Evolutionary conservation across 2,113 vertebrate genomes (phyloP).

Genomic region (Istiophorus platypterus): DNA sequence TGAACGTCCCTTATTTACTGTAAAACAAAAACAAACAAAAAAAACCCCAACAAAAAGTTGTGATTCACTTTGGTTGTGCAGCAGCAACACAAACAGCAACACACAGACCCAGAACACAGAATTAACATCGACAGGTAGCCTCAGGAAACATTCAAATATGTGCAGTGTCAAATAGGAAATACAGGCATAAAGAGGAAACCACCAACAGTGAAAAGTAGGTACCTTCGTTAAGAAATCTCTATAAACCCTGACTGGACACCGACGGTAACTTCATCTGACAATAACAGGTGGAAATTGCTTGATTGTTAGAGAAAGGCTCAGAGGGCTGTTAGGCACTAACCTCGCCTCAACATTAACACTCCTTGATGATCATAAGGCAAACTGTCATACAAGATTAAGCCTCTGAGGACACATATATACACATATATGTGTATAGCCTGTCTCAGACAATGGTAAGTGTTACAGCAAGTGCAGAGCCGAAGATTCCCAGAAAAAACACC

Average conservation of each 20-base stretch:
- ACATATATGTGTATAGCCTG: conserved; percentile 11
- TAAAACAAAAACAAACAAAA: not conserved
- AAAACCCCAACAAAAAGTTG: conserved; percentile 1
- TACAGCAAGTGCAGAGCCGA: conserved; percentile 34
- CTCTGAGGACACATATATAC: conserved; percentile 24
- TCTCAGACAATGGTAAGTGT: conserved; percentile 22
- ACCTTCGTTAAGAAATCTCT: conserved; percentile 11
- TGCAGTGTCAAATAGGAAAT: conserved; percentile 7
- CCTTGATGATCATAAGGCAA: conserved; percentile 51
- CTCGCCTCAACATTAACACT: conserved; percentile 21
- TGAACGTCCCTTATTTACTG: not conserved
- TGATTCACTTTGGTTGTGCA: conserved; percentile 57
- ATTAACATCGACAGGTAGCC: not conserved
- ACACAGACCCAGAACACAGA: conserved; percentile 22
- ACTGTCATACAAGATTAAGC: conserved; percentile 22
- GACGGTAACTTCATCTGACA: not conserved
- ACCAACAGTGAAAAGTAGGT: conserved; percentile 7
- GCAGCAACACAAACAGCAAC: conserved; percentile 35
- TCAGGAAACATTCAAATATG: conserved; percentile 22
- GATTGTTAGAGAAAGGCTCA: conserved; percentile 60
- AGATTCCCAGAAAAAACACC: conserved; percentile 31
- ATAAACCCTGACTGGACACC: conserved; percentile 20
- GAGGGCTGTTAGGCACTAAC: conserved; percentile 27
- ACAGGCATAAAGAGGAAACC: conserved; percentile 8
- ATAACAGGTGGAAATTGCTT: conserved; percentile 14